These are phyloP conservation scores for Capra hircus DNA, from an alignment of 2,113 vertebrate species.

Conservation along the genomic window DNA sequence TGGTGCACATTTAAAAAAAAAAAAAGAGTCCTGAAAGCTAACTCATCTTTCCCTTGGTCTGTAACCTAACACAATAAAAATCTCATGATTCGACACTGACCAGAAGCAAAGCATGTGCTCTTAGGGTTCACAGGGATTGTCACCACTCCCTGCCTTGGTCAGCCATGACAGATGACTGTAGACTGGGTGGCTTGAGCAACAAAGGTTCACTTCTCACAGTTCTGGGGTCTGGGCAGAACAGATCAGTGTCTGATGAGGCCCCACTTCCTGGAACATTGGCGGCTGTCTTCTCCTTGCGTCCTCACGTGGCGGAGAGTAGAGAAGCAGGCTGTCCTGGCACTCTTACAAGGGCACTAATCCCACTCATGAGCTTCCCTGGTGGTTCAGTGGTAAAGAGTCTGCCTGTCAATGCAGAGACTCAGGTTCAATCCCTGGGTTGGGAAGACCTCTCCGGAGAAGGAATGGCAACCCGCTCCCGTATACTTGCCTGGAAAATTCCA, in stretches of 20 bases:
- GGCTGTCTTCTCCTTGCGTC: not conserved
- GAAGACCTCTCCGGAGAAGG: not conserved
- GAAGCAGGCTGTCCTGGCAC: not conserved
- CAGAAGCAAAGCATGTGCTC: not conserved
- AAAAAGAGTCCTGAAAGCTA: not conserved
- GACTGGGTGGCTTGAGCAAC: not conserved
- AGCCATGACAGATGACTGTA: not conserved
- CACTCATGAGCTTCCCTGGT: not conserved
- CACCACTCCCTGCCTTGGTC: not conserved
- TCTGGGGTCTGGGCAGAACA: not conserved
- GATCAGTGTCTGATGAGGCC: not conserved
- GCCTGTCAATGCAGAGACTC: not conserved
- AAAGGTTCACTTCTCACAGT: not conserved
- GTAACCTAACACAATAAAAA: not conserved
- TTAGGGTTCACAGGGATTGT: not conserved
- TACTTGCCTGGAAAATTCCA: not conserved
- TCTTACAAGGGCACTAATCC: not conserved
- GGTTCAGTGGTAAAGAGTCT: not conserved
- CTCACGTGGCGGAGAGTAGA: accelerated
- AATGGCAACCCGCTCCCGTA: not conserved
- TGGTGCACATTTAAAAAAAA: not conserved
- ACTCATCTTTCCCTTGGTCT: not conserved
- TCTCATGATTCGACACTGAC: not conserved
- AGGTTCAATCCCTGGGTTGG: not conserved
- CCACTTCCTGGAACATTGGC: not conserved